Base-by-base conservation (phyloP, 1,140 invertebrate species). In the Portunus trituberculatus region DNA sequence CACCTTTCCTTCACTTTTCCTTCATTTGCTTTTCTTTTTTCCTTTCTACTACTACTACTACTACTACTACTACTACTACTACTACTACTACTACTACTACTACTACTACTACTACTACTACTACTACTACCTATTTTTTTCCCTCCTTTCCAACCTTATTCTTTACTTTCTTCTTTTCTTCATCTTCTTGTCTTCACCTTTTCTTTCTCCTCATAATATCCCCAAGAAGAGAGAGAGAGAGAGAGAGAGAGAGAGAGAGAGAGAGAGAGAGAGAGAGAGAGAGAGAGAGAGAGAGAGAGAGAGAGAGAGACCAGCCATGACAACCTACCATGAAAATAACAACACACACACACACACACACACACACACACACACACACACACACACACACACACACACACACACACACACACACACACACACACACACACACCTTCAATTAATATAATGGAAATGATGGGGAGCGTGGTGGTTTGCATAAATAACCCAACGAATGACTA, bases 21-120 rank as follows among this genome's bases (percentile, higher is more conserved):
- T 14, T 59, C 52, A 10, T 20, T 20, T 59, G 3, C 52, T 59
- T 59, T 59, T 59, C 52, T 20, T 7, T 76, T n/a, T 25, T 76
- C 20, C n/a, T 76, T n/a, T 76, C 67, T 59, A 59, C 52, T 59
- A 12, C 52, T 59, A 76, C 67, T 76, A 76, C 67, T 76, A 76
- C 67, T 76, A 76, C 67, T 76, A 76, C 67, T 76, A 76, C 67
- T 76, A 76, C 67, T 76, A 76, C 67, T 76, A 76, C 67, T 76
- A 76, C 67, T 76, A 76, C 52, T 59, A 76, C 67, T 76, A n/a
- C n/a, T 76, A 76, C 67, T 76, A n/a, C 20, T 76, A 76, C 67
- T 76, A n/a, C n/a, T 76, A 76, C 67, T 76, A n/a, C 20, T 76
- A n/a, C 67, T n/a, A n/a, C n/a, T 76, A 76, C 67, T 76, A n/a